Evolutionary conservation across 2,113 vertebrate genomes (phyloP), one percentile per base, ranked within the genome.

Genomic region (Alethe diademata): DNA sequence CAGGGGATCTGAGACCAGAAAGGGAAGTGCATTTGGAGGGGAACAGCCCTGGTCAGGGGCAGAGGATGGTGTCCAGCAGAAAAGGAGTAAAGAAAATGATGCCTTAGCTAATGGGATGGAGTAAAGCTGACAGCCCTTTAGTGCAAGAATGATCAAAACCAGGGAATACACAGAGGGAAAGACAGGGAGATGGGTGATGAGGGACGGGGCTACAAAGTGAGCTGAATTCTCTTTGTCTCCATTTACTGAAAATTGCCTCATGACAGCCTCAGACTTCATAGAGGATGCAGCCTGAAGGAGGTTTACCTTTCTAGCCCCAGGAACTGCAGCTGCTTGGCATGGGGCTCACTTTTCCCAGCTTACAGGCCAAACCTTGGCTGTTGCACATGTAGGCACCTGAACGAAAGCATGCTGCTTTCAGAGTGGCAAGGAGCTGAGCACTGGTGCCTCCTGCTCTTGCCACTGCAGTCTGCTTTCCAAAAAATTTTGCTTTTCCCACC

Each of bases 21-120:
- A 70, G 19, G 16, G 9, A 54, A 53, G 40, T 25, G 11, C 11
- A 33, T 61, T 62, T 13, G 8, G 28, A 75, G 53, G 4, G 4
- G 13, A 18, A 6, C 20, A 58, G 20, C 4, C 23, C 9, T 11
- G 8, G 13, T 5, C 0, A 0, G 15, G 42, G 15, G 17, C 33
- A 81, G 26, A 87, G 20, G 5, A 16, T 42, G 25, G 11, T 35
- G 43, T 45, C 36, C 76, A 51, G n/a, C 1, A 11, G 53, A 60
- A 67, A 81, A 78, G 48, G 4, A 76, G 19, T 1, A 9, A 56
- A 81, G 26, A 33, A 79, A 76, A 74, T 16, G 14, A 36, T 29
- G 20, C 18, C n/a, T 79, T 45, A 57, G n/a, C 8, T 19, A 53
- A 53, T 0, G 3, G 24, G 19, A 75, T 17, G 11, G 25, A 75